Percentiles rank a stretch among this genome's conserved stretches.
These are phyloP conservation scores for Tridacna gigas DNA, from an alignment of 2,888 invertebrate species.

Conservation along the genomic window DNA sequence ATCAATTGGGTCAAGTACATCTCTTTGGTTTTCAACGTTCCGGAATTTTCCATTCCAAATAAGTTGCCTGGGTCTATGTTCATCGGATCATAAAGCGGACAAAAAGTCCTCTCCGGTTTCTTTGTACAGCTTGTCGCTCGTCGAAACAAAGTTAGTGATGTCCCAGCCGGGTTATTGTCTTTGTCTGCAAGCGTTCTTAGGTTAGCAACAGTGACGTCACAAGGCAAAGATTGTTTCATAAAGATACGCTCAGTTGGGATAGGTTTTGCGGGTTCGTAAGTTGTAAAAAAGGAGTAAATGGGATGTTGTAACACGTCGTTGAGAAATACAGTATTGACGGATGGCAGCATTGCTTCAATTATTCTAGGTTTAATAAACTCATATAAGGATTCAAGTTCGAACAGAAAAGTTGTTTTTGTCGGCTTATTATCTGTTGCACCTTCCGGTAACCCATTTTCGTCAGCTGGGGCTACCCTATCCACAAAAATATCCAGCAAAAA, in stretches of 20 bases:
- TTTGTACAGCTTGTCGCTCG: conserved; percentile 42
- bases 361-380: conserved; percentile 34
- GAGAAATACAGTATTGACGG: conserved; percentile 51
- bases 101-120: background rate
- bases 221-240: conserved; percentile 36
- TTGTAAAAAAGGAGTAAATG: conserved; percentile 44
- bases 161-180: conserved; percentile 37
- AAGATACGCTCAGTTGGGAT: conserved; percentile 22
- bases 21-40: conserved; percentile 6
- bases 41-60: conserved; percentile 5
- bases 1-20: conserved; percentile 6
- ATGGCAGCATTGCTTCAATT: conserved; percentile 45
- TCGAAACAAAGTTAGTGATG: conserved; percentile 54
- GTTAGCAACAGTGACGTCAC: conserved; percentile 58
- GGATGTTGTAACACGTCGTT: conserved; percentile 60
- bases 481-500: conserved; percentile 83
- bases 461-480: conserved; percentile 78
- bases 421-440: conserved; percentile 79
- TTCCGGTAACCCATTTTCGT: conserved; percentile 82
- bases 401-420: conserved; percentile 47
- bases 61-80: conserved; percentile 4
- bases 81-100: conserved; percentile 14
- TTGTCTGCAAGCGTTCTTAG: conserved; percentile 45
- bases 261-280: conserved; percentile 21
- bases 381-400: conserved; percentile 46